phyloP scores from a whole-genome alignment of 2,888 invertebrate species.

The Epinotia demarniana region DNA sequence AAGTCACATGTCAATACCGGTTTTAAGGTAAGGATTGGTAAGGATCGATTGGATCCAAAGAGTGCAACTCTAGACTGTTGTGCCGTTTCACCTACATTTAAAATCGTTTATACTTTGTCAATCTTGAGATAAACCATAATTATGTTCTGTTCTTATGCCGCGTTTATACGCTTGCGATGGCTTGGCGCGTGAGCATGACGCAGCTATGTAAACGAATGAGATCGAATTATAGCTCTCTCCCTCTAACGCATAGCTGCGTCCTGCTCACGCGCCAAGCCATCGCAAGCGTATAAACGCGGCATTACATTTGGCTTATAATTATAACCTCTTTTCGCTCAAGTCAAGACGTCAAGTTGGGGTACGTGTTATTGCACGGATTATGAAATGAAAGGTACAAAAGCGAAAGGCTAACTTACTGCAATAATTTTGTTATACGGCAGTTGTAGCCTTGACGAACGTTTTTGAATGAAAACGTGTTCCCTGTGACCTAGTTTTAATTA shows the following conservation, averaged over 20 bases:
- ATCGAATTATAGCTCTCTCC: no score
- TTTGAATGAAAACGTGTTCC: slow-evolving; percentile 49
- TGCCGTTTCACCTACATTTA: slow-evolving; percentile 12
- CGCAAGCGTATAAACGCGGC: no score
- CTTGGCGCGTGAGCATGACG: no score
- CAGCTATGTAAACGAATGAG: no score
- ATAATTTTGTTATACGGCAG: slow-evolving; percentile 55
- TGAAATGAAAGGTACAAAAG: slow-evolving; percentile 66
- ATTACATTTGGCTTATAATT: slow-evolving; percentile 4
- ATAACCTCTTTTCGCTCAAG: slow-evolving; percentile 42
- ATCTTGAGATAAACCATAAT: background rate
- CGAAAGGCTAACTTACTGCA: slow-evolving; percentile 58
- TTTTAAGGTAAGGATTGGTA: slow-evolving; percentile 9
- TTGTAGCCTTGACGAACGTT: slow-evolving; percentile 60
- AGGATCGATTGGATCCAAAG: no score
- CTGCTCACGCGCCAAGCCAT: no score
- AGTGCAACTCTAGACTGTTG: background rate
- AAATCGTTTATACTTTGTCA: background rate
- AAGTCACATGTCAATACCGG: slow-evolving; percentile 2
- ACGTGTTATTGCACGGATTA: slow-evolving; percentile 31
- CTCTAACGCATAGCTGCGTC: no score
- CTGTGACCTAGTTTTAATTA: slow-evolving; percentile 50
- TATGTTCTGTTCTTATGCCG: no score
- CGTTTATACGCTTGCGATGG: no score
- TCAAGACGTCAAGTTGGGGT: slow-evolving; percentile 24